Conservation (phyloP, 23 tunicate species). For the Botrylloides violaceus region DNA sequence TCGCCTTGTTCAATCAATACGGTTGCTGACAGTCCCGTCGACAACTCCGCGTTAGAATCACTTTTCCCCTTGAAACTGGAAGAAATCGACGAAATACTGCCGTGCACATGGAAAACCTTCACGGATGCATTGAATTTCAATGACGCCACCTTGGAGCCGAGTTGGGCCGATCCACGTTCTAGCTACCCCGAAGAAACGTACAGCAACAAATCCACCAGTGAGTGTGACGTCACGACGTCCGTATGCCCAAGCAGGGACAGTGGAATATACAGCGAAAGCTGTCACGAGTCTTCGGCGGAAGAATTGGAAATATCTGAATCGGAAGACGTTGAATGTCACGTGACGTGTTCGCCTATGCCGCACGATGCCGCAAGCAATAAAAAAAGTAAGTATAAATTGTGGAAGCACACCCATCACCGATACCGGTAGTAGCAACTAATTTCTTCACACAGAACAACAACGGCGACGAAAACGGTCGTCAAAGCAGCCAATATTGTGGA, state of each 20-base stretch:
- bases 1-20: no score
- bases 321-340: not conserved
- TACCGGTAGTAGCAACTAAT: not conserved
- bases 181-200: not conserved
- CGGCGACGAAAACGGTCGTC: not conserved
- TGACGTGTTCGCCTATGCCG: not conserved
- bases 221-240: not conserved
- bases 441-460: not conserved
- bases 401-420: not conserved
- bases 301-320: slow-evolving; percentile 1
- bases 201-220: not conserved
- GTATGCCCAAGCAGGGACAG: not conserved
- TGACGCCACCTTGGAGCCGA: not conserved
- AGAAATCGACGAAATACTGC: not conserved
- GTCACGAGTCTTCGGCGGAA: not conserved
- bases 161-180: not conserved
- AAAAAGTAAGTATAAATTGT: not conserved
- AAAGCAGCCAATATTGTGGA: slow-evolving; percentile 47
- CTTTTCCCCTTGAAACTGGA: not conserved
- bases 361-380: not conserved
- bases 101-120: not conserved
- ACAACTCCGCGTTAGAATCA: no score
- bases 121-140: not conserved
- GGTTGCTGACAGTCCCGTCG: no score
- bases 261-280: not conserved